A percentile compares a stretch with the other conserved stretches of the same genome.
phyloP scores from a whole-genome alignment of 2,888 invertebrate species.

The Clitarchus hookeri region DNA sequence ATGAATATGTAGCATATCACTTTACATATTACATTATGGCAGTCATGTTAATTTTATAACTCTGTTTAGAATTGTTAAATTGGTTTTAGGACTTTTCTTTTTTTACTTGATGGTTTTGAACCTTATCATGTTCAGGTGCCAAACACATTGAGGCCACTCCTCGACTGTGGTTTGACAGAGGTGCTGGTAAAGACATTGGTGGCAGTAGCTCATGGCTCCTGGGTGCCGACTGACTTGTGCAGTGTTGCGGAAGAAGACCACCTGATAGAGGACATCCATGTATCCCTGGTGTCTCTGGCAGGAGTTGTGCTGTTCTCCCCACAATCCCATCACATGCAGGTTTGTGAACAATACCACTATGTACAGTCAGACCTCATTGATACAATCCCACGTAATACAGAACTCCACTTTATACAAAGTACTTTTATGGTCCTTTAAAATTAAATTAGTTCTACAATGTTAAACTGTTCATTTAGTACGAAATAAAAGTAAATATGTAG shows the following conservation, averaged over 20 bases:
- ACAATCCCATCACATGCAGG: constrained; percentile 55
- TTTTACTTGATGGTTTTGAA: neutral
- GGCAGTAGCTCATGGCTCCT: constrained; percentile 50
- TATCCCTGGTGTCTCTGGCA: constrained; percentile 53
- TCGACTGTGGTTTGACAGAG: constrained; percentile 57
- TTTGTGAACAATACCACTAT: constrained; percentile 39
- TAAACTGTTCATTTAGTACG: too few relatives aligned
- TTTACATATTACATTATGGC: too few relatives aligned
- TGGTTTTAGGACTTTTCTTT: too few relatives aligned
- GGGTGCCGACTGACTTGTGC: constrained; percentile 43
- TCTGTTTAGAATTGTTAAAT: too few relatives aligned
- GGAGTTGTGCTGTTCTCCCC: constrained; percentile 54
- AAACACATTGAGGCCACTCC: constrained; percentile 50
- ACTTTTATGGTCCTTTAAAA: too few relatives aligned
- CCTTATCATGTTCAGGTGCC: constrained; percentile 48
- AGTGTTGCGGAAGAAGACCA: constrained; percentile 45
- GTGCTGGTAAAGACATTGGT: constrained; percentile 54
- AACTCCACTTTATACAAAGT: too few relatives aligned
- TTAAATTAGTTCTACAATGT: too few relatives aligned
- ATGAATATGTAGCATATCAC: too few relatives aligned
- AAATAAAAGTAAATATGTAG: too few relatives aligned
- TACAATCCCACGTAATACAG: too few relatives aligned
- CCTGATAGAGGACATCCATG: constrained; percentile 48
- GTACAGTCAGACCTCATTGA: too few relatives aligned
- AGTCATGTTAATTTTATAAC: too few relatives aligned